Percentiles rank a stretch among this genome's conserved stretches.
phyloP scores from a whole-genome alignment of 2,797 vertebrate genomes.

The Eleutherodactylus coqui region DNA sequence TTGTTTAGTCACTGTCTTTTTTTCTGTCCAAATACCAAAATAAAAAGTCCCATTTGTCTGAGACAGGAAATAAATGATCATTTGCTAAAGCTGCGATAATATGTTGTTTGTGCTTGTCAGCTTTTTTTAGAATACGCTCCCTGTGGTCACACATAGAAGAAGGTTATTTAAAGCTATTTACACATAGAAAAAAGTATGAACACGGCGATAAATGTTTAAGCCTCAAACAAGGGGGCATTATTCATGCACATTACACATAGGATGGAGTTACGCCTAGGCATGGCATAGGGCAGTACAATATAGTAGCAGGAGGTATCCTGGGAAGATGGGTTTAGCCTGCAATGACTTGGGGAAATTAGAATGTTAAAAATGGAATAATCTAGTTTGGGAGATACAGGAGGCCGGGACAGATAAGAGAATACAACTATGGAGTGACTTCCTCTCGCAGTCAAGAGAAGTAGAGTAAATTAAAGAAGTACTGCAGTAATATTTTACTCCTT shows the following conservation, averaged over 20 bases:
- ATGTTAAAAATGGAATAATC: slow-evolving; percentile 20
- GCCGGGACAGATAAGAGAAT: slow-evolving; percentile 34
- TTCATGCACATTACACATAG: slow-evolving; percentile 48
- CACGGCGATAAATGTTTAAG: slow-evolving; percentile 56
- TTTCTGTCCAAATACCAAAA: slow-evolving; percentile 37
- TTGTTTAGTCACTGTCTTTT: slow-evolving; percentile 43
- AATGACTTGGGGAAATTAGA: slow-evolving; percentile 19
- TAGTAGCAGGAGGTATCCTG: not conserved
- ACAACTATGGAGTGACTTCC: slow-evolving; percentile 26
- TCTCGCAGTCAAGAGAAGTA: slow-evolving; percentile 21
- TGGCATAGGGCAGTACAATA: not conserved
- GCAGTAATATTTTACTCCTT: too few relatives aligned
- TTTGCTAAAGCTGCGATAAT: slow-evolving; percentile 62
- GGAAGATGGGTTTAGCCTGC: not conserved
- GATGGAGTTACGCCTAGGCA: slow-evolving; percentile 24
- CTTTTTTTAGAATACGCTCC: slow-evolving; percentile 58
- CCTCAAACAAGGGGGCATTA: slow-evolving; percentile 46
- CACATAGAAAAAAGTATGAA: slow-evolving; percentile 56
- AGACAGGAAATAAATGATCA: slow-evolving; percentile 61
- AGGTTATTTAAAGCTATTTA: slow-evolving; percentile 59
- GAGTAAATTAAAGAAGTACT: not conserved
- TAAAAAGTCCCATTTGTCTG: slow-evolving; percentile 47
- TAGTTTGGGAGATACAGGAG: slow-evolving; percentile 9
- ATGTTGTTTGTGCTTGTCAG: slow-evolving; percentile 58
- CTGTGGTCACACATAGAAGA: slow-evolving; percentile 58